A percentile compares a stretch with the other conserved stretches of the same genome.
Conservation (phyloP, 2,888 invertebrate genomes). For the Thera britannica region DNA sequence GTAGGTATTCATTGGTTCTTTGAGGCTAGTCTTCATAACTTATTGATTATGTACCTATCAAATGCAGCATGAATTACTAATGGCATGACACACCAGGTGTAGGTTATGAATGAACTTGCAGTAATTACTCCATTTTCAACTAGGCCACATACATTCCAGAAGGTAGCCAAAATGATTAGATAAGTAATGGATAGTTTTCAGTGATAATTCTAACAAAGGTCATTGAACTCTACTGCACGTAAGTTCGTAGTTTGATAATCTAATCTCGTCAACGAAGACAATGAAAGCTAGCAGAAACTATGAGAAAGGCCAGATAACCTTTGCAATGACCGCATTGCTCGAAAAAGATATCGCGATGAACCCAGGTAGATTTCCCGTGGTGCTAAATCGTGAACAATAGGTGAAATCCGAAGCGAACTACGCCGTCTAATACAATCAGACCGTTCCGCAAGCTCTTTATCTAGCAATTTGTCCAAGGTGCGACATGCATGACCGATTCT, state of each 20-base stretch:
- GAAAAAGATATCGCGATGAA: conserved; percentile 61
- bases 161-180: conserved; percentile 45
- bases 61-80: conserved; percentile 31
- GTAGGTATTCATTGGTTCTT: conserved; percentile 18
- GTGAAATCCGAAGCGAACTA: conserved; percentile 67
- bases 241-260: conserved; percentile 35
- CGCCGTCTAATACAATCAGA: conserved; percentile 57
- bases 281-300: conserved; percentile 34
- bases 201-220: conserved; percentile 60
- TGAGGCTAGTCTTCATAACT: conserved; percentile 21
- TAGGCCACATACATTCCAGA: conserved; percentile 42
- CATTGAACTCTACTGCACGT: conserved; percentile 52
- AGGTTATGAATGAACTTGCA: conserved; percentile 15
- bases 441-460: conserved; percentile 56
- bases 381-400: conserved; percentile 72
- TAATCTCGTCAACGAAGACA: conserved; percentile 33
- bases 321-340: conserved; percentile 60
- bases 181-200: conserved; percentile 44
- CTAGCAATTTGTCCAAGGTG: conserved; percentile 57
- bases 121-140: conserved; percentile 29
- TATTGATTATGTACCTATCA: conserved; percentile 7
- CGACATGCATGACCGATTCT: conserved; percentile 75
- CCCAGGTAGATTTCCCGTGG: conserved; percentile 58
- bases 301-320: conserved; percentile 57
- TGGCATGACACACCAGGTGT: conserved; percentile 20